Conservation (phyloP, 2,797 vertebrate species). For the Iguana delicatissima region DNA sequence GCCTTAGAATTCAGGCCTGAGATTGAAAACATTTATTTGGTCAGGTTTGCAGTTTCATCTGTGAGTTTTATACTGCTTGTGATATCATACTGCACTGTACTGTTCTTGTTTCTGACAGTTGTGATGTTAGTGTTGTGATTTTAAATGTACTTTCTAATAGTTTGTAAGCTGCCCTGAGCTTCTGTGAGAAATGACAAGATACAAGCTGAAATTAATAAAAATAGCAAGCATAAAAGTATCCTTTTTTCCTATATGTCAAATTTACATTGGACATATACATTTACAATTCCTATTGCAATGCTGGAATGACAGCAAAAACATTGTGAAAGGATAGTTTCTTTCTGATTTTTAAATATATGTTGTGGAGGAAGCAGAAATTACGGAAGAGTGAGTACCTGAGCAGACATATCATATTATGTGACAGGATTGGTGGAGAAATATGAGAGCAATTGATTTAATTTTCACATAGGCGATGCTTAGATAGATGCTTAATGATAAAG, state of each 20-base stretch:
- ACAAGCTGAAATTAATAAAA: neutral
- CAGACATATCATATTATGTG: neutral
- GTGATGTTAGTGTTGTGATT: neutral
- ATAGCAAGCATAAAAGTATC: neutral
- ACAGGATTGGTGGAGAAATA: conserved; percentile 10
- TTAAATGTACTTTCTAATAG: neutral
- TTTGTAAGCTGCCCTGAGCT: no score
- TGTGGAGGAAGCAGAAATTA: neutral
- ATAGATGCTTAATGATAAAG: conserved; percentile 37
- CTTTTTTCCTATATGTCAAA: neutral
- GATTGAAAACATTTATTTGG: no score
- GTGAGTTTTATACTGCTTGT: neutral
- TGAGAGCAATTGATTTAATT: conserved; percentile 36
- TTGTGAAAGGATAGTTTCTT: conserved; percentile 1
- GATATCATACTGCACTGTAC: neutral
- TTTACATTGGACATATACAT: neutral
- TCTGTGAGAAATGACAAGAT: neutral
- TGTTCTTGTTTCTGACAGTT: neutral
- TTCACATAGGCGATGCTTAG: neutral
- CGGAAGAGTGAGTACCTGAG: neutral
- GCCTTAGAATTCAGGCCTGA: no score
- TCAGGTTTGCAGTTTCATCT: no score
- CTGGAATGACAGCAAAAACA: neutral
- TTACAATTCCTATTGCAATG: neutral
- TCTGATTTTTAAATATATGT: neutral